These are phyloP conservation scores for Drosophila suzukii DNA, from an alignment of 1,140 invertebrate species.

Conservation along the genomic window DNA sequence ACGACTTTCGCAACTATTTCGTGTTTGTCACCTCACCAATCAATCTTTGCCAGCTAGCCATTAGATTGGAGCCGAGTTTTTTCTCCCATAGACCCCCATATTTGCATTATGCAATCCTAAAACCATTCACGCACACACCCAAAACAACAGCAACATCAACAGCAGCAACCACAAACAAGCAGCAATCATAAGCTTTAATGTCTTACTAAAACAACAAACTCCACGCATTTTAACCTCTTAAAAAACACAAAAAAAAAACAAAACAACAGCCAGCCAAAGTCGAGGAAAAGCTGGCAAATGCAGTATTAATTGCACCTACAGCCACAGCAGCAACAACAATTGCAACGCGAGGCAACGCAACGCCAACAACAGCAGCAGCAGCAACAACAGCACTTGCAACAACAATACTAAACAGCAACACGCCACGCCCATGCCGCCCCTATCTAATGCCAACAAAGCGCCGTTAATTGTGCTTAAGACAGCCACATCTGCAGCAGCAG, in stretches of 20 bases:
- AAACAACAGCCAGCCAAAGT: slow-evolving; percentile 28
- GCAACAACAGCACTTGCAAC: slow-evolving; percentile 27
- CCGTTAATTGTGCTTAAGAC: slow-evolving; percentile 65
- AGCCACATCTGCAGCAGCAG: slow-evolving; percentile 28
- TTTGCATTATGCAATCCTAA: slow-evolving; percentile 58
- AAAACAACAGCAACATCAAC: slow-evolving; percentile 12
- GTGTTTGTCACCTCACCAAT: slow-evolving; percentile 31
- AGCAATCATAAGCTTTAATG: slow-evolving; percentile 52
- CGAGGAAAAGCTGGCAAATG: slow-evolving; percentile 62
- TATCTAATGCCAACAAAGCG: slow-evolving; percentile 69
- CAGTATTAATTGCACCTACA: slow-evolving; percentile 62
- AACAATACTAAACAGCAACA: slow-evolving; percentile 40
- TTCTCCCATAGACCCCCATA: slow-evolving; percentile 16
- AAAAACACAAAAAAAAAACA: slow-evolving; percentile 29
- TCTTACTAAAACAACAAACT: slow-evolving; percentile 53
- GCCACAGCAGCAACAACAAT: slow-evolving; percentile 36
- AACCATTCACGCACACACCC: slow-evolving; percentile 30
- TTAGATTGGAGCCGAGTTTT: slow-evolving; percentile 15
- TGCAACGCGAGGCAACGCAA: slow-evolving; percentile 32
- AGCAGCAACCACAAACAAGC: slow-evolving; percentile 46
- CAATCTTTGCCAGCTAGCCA: slow-evolving; percentile 32
- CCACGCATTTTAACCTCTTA: slow-evolving; percentile 47
- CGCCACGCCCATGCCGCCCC: slow-evolving; percentile 71
- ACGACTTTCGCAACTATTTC: slow-evolving; percentile 41
- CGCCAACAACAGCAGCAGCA: slow-evolving; percentile 26